Base-by-base conservation (phyloP, 2,797 vertebrate genomes). In the Crenichthys baileyi region DNA sequence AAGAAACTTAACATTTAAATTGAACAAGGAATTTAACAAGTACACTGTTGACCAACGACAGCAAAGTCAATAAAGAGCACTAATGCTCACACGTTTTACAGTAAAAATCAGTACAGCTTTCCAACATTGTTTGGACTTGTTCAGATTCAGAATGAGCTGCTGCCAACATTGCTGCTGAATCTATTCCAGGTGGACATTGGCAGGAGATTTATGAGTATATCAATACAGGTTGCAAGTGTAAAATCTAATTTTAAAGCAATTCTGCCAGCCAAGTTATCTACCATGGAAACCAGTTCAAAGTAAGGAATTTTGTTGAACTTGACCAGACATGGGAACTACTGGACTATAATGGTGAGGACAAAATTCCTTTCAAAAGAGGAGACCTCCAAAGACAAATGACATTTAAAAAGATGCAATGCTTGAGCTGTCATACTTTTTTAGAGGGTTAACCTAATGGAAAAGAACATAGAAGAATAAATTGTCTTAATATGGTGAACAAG, bases 231-330 rank as follows among this genome's bases (percentile, higher is more conserved):
- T 75, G 29, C 29, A 65, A 36, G n/a, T 65, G 73, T 31, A 61
- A 75, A 75, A 48, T 63, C n/a, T 63, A 1, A 61, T 63, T 75
- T 75, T 50, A 31, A 75, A 63, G 56, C 29, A 63, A 50, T 36
- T 75, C 7, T 36, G 26, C 58, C 60, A 36, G 58, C 44, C 48
- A 31, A 31, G n/a, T 31, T 50, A 36, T 61, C 44, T 24, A 48
- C 44, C 48, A 24, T 31, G 67, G 24, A 70, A 63, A 18, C 18
- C 29, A 50, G 46, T 75, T 63, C 22, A 48, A 75, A 63, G 31
- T 1, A 31, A 75, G 20, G 0, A 22, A 65, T 46, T 50, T 29
- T 29, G 44, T 20, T 61, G 11, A 75, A 63, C 46, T 26, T 41
- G 18, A 50, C 39, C 73, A 50, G 58, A 29, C 3, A 0, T 61